Evolutionary conservation across 2,888 invertebrate genomes (phyloP).

Genomic region (Leptopilina syphax): DNA sequence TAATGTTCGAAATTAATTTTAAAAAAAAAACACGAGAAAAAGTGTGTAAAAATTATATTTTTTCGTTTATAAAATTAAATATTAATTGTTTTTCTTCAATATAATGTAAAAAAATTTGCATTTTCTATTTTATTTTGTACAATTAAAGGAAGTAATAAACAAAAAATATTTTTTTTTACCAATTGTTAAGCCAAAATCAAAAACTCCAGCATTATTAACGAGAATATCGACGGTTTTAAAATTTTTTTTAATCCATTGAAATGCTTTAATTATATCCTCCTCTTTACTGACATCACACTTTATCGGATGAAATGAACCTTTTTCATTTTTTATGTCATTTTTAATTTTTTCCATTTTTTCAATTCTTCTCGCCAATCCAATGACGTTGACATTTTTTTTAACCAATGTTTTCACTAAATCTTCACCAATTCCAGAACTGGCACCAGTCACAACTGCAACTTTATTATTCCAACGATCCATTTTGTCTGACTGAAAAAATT

Average conservation of each 20-base stretch:
- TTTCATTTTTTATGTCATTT: constrained; percentile 68
- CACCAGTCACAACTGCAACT: constrained; percentile 77
- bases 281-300: constrained; percentile 79
- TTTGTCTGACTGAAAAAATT: neutral
- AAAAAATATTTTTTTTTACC: constrained; percentile 52
- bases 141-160: no score
- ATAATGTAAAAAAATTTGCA: no score
- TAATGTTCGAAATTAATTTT: no score
- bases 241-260: constrained; percentile 77
- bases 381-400: constrained; percentile 74
- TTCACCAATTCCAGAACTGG: constrained; percentile 77
- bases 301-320: constrained; percentile 68
- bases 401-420: constrained; percentile 72
- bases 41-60: no score
- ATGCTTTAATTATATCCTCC: constrained; percentile 78
- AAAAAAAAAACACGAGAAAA: no score
- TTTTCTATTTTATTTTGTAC: no score
- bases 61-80: no score
- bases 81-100: no score
- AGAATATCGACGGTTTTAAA: constrained; percentile 80
- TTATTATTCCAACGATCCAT: constrained; percentile 77
- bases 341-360: constrained; percentile 70
- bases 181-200: constrained; percentile 60
- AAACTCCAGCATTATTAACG: constrained; percentile 80
- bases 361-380: constrained; percentile 75